Conservation (phyloP, 2,113 vertebrate species). For the Parotia lawesii region DNA sequence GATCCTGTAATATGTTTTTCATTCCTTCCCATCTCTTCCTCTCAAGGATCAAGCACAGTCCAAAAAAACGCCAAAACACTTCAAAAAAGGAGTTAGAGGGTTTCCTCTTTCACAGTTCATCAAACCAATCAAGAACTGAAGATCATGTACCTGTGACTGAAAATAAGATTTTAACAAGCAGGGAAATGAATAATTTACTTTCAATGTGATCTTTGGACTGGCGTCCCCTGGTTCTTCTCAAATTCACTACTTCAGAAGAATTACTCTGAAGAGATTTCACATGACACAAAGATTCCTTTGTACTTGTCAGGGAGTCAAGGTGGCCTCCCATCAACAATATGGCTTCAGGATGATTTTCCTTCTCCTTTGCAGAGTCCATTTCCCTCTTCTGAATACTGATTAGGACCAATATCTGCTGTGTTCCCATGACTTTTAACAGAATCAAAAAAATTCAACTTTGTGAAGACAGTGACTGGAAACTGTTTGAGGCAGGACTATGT, state of each 20-base stretch:
- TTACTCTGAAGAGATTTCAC: conserved; percentile 21
- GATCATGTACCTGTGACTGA: not conserved
- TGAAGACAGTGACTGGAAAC: not conserved
- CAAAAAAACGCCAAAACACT: not conserved
- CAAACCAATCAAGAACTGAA: not conserved
- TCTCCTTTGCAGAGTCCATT: not conserved
- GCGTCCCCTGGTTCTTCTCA: not conserved
- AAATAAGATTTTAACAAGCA: conserved; percentile 19
- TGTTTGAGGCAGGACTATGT: not conserved
- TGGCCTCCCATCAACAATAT: conserved; percentile 40
- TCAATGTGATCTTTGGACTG: not conserved
- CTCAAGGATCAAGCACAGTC: not conserved
- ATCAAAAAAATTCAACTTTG: not conserved
- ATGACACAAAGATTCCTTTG: conserved; percentile 4
- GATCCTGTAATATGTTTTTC: not conserved
- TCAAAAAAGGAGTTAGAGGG: not conserved
- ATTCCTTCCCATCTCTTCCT: not conserved
- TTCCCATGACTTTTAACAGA: not conserved
- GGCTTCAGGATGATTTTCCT: conserved; percentile 19
- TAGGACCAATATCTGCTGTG: not conserved
- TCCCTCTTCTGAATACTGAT: conserved; percentile 35
- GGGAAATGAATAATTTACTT: conserved; percentile 26
- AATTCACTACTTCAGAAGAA: conserved; percentile 14
- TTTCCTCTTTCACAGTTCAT: not conserved
- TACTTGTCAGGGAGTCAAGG: conserved; percentile 49